Base-by-base conservation (phyloP, 2,113 vertebrate species). In the Sorex fumeus region DNA sequence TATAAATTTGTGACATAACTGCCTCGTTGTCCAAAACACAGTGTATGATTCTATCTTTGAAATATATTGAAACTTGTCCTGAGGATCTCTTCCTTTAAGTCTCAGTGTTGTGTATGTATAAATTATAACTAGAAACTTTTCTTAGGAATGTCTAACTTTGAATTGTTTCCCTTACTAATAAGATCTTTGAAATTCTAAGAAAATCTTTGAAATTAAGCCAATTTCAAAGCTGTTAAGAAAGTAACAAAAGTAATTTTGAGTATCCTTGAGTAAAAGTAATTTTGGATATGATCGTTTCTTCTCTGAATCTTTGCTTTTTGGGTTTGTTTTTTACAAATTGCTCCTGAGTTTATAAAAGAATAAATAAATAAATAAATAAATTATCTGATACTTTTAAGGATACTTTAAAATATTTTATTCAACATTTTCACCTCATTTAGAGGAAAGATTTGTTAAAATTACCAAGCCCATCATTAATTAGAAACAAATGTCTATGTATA, bases 381-480 rank as follows among this genome's bases (percentile, higher is more conserved):
- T 8, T 64, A 10, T 36, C 10, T 81, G 36, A 64, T 82, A 25
- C 23, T 81, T 71, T 72, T 47, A 47, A 64, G 16, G 40, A 62
- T 47, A 34, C 30, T 15, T 50, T 77, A 36, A 74, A 74, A 45
- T 74, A n/a, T 66, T 36, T 72, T 36, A 74, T 82, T 82, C 27
- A 72, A 27, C n/a, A 50, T 76, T 50, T 87, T 67, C 27, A 64
- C 34, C 82, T 82, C 64, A 30, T 90, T 90, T 10, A 90, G 40
- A 50, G n/a, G 1, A 16, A 66, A 74, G 30, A 8, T 50, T 66
- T 40, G 25, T 75, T 60, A 72, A 83, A 90, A 75, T 66, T 90
- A 83, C 70, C 27, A 90, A 74, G 25, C 27, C 40, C 64, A 40
- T 23, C 69, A 15, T 81, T 75, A 40, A 90, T 32, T 40, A 25